Base-by-base conservation (phyloP, 2,797 vertebrate genomes). In the Thripadectes ignobilis region DNA sequence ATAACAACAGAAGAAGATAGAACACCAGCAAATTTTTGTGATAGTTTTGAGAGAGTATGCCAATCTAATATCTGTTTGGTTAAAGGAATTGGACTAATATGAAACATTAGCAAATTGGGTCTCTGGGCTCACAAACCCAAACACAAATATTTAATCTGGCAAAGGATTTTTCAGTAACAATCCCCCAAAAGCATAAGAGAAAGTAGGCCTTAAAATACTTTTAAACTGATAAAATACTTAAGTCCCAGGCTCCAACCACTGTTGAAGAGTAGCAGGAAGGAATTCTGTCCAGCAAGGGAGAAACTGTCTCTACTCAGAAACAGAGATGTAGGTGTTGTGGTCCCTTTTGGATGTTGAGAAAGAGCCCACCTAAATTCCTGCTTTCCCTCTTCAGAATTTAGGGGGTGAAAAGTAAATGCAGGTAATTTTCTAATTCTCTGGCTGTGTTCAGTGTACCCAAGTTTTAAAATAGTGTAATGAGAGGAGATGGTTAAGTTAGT, bases 141-240 rank as follows among this genome's bases (percentile, higher is more conserved):
- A 95, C 51, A 84, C 21, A 96, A 96, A 94, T 92, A 41, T 96
- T 97, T 96, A 82, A 87, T 34, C 93, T 96, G 92, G 95, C 93
- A 92, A 67, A 83, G 45, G 62, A 51, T 73, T 84, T 94, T 85
- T 83, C 65, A 73, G 39, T 63, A 68, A 89, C 30, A 83, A 48
- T 34, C 32, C 17, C 59, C 43, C 10, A 45, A 82, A 92, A 72
- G 30, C 34, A 30, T 79, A 63, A 69, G 39, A 69, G 77, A 94
- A 92, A 85, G 27, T 57, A 80, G 32, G n/a, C 13, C 52, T 79
- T 93, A 27, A 90, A 92, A 81, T 88, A 45, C 43, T 94, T 94
- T 86, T 57, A 80, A 80, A 88, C 13, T 90, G 82, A 65, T 87
- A 93, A 92, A 77, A 78, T 43, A 39, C 24, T 85, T 27, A 17